phyloP scores from a whole-genome alignment of 1,140 invertebrate genomes.

The Lepidotrigona ventralis region DNA sequence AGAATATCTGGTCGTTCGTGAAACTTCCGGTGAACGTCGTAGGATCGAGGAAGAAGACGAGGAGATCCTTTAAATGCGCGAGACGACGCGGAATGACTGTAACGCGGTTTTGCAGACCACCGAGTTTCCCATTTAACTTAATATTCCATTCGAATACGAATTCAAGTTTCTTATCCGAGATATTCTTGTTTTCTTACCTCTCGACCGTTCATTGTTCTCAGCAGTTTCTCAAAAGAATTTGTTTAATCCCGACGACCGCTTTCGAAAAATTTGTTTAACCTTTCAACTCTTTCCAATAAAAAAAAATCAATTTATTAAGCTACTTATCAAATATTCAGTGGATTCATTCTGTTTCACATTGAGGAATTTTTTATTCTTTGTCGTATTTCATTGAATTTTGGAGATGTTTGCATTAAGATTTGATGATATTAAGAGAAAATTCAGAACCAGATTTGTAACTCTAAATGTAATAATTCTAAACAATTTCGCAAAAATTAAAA shows the following conservation, averaged over 20 bases:
- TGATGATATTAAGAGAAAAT: too few species aligned
- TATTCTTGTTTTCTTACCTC: slow-evolving; percentile 51
- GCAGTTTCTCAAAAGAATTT: neutral
- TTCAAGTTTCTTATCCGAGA: slow-evolving; percentile 67
- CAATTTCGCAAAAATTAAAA: too few species aligned
- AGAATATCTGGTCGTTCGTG: neutral
- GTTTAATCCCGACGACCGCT: neutral
- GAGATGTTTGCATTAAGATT: too few species aligned
- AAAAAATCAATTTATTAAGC: neutral
- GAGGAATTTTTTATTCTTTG: too few species aligned
- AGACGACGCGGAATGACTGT: slow-evolving; percentile 13
- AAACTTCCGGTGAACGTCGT: neutral
- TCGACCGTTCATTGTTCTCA: slow-evolving; percentile 34
- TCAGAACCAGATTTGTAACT: too few species aligned
- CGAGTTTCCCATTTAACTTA: slow-evolving; percentile 68
- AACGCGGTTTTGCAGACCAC: slow-evolving; percentile 60
- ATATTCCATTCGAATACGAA: slow-evolving; percentile 69
- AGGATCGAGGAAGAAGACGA: neutral
- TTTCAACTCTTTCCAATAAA: neutral
- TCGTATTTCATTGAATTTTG: too few species aligned
- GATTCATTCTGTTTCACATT: neutral
- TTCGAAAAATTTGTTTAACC: neutral
- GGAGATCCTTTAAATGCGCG: slow-evolving; percentile 16
- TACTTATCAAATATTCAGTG: neutral
- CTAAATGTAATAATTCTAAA: too few species aligned